Conservation (phyloP, 1,140 invertebrate species). For the Saccostrea cuccullata region DNA sequence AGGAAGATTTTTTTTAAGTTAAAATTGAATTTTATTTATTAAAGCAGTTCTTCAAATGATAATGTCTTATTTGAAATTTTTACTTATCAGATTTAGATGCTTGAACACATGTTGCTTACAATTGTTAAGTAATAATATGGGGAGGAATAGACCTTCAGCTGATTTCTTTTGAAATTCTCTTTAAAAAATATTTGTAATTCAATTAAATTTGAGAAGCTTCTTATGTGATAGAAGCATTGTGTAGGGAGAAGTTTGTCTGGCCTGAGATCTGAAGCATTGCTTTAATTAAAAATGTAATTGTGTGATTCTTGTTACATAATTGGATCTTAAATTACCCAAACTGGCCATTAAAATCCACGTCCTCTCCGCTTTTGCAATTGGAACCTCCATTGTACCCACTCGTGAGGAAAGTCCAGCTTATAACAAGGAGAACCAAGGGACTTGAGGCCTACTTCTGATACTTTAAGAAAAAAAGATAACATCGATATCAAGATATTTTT, state of each 20-base stretch:
- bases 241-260: background rate
- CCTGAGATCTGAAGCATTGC: slow-evolving; percentile 17
- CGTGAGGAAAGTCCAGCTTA: background rate
- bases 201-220: slow-evolving; percentile 38
- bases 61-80: background rate
- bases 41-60: background rate
- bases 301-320: slow-evolving; percentile 32
- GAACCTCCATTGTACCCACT: background rate
- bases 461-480: slow-evolving; percentile 9
- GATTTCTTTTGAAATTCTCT: slow-evolving; percentile 31
- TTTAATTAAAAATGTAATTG: slow-evolving; percentile 35
- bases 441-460: background rate
- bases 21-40: slow-evolving; percentile 17
- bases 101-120: slow-evolving; percentile 34
- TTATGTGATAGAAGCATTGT: slow-evolving; percentile 25
- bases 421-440: background rate
- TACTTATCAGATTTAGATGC: slow-evolving; percentile 17
- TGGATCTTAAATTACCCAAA: slow-evolving; percentile 36
- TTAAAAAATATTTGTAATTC: slow-evolving; percentile 33
- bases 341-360: background rate
- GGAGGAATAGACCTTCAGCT: background rate
- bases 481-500: background rate
- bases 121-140: slow-evolving; percentile 28
- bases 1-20: background rate
- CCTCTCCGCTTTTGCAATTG: background rate